phyloP scores from a whole-genome alignment of 1,140 invertebrate species.

The Scaptomyza graminum region DNA sequence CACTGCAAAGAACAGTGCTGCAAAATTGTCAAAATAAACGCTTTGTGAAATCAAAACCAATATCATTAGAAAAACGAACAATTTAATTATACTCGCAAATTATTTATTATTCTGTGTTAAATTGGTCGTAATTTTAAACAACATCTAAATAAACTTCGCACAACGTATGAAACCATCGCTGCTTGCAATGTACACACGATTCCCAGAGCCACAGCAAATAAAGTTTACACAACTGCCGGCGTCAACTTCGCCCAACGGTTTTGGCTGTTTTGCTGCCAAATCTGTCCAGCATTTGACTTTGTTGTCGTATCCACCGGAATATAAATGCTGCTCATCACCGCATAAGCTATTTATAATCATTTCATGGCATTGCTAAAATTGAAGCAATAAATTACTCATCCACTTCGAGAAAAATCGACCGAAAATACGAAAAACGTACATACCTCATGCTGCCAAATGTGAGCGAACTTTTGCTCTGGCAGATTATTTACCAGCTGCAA shows the following conservation, averaged over 20 bases:
- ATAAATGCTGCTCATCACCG: constrained; percentile 61
- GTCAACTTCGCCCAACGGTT: constrained; percentile 63
- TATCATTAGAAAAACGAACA: no score
- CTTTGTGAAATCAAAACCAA: not conserved
- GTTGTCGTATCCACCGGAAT: constrained; percentile 78
- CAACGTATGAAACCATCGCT: constrained; percentile 67
- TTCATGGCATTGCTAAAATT: constrained; percentile 72
- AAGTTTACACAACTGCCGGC: constrained; percentile 71
- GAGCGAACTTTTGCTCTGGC: constrained; percentile 51
- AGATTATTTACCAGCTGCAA: constrained; percentile 67
- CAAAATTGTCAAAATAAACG: not conserved
- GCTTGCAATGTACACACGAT: constrained; percentile 67
- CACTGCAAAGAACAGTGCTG: not conserved
- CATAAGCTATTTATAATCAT: constrained; percentile 78
- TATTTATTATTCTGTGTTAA: not conserved
- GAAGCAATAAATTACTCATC: not conserved
- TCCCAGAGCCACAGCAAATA: constrained; percentile 64
- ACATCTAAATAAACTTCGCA: constrained; percentile 63
- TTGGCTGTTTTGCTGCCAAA: constrained; percentile 49
- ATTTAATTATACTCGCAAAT: no score
- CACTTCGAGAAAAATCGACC: not conserved
- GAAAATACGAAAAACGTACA: no score
- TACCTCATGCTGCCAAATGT: constrained; percentile 66
- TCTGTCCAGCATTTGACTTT: constrained; percentile 78
- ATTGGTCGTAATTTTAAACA: no score